Evolutionary conservation across 2,113 vertebrate species (phyloP), one percentile per base, ranked within the genome.

Genomic region (Cyanoliseus patagonus): DNA sequence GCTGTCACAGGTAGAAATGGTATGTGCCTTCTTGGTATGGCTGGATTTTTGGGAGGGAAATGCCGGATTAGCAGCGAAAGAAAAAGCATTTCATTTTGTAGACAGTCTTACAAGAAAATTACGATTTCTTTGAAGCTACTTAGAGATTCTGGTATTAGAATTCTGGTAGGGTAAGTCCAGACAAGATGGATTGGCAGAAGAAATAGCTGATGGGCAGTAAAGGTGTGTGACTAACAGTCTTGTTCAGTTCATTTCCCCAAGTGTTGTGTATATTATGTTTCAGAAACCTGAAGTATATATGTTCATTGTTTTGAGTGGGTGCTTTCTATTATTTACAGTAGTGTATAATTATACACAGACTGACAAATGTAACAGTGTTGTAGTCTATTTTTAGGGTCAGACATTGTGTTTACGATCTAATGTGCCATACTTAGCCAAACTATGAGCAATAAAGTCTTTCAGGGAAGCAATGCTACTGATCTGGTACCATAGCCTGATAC

Each of bases 281-380:
- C 62, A 73, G 69, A 91, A 89, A 78, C 17, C 17, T 84, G 4
- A 47, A 37, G 11, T 75, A 18, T 83, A 23, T 75, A 49, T 25
- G 37, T 73, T 91, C 16, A 13, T 61, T 5, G 9, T 66, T 78
- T 76, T 69, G 69, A 88, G 74, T 94, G 77, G 80, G 63, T 94
- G 67, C 67, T 94, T 96, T 80, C 77, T 91, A 19, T 94, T 93
- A 89, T 83, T 94, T 94, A 76, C 86, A 88, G 81, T 87, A 35
- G 25, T 57, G 22, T 87, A 9, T 82, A 87, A 89, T 94, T 47
- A 96, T 63, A 76, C 53, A 30, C 79, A 92, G 82, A 53, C 59
- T 75, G 77, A 90, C 77, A 93, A 91, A 84, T 84, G 51, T 2
- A 83, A 80, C 52, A 14, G 46, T 57, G 66, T 75, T 0, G 0